phyloP scores from a whole-genome alignment of 2,888 invertebrate genomes.

The Drosophila fulvimacula region DNA sequence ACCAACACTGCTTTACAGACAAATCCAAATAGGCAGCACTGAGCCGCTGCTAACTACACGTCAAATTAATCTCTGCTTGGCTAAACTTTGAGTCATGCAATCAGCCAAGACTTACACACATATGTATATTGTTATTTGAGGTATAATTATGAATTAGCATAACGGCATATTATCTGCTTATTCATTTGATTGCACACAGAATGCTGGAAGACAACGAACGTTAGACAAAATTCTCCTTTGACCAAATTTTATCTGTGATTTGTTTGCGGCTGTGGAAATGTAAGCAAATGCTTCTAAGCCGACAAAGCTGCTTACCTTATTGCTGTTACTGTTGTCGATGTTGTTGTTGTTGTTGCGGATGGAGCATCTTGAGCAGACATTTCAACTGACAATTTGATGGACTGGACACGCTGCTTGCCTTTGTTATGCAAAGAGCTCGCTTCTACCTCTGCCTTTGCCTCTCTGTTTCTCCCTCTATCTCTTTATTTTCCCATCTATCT shows the following conservation, averaged over 20 bases:
- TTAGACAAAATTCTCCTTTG: conserved; percentile 48
- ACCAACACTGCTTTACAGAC: not conserved
- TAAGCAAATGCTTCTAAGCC: conserved; percentile 70
- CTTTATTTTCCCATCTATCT: conserved; percentile 3
- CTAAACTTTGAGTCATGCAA: not conserved
- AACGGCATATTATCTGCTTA: conserved; percentile 24
- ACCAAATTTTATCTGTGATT: conserved; percentile 59
- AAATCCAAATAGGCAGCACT: not conserved
- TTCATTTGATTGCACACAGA: conserved; percentile 27
- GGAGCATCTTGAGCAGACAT: conserved; percentile 74
- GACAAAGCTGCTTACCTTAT: conserved; percentile 76
- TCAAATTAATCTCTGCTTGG: conserved; percentile 7
- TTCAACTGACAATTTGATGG: conserved; percentile 79
- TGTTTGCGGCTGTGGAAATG: conserved; percentile 61
- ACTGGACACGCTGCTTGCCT: conserved; percentile 63
- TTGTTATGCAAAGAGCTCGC: conserved; percentile 72
- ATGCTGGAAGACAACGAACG: conserved; percentile 17
- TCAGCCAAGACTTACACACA: not conserved
- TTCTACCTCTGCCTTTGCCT: not conserved
- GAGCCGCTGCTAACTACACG: not conserved
- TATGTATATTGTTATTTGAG: not conserved
- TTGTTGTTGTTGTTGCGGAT: conserved; percentile 24
- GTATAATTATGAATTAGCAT: conserved; percentile 34
- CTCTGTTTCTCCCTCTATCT: not conserved
- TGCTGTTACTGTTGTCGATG: conserved; percentile 21